Percentiles rank a stretch among this genome's conserved stretches.
These are phyloP conservation scores for Malurus elegans DNA, from an alignment of 2,113 vertebrate genomes.

Conservation along the genomic window DNA sequence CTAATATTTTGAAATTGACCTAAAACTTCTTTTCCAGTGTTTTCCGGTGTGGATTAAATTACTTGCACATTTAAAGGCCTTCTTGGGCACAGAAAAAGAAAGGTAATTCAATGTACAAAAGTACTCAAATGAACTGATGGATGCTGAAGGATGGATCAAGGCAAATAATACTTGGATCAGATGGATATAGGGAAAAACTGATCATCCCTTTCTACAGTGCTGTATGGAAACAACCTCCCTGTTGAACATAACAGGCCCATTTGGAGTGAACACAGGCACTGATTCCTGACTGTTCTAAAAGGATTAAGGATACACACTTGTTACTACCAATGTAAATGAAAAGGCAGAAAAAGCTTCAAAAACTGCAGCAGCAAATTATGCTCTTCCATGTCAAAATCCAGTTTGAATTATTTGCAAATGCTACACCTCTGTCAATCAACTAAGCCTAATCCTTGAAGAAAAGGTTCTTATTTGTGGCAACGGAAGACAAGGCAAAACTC, in stretches of 20 bases:
- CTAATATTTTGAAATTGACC: background rate
- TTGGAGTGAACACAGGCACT: background rate
- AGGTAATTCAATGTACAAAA: background rate
- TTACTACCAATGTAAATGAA: background rate
- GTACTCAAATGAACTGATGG: background rate
- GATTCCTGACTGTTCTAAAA: background rate
- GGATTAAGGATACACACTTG: background rate
- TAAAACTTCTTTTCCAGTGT: background rate
- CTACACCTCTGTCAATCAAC: background rate
- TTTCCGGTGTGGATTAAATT: background rate
- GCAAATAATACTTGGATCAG: background rate
- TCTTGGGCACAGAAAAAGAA: background rate
- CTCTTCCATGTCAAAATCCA: background rate
- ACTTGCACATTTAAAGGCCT: background rate
- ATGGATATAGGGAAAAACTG: background rate
- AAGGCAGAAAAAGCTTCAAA: background rate
- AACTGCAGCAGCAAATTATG: background rate
- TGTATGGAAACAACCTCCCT: background rate
- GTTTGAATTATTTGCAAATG: constrained; percentile 22
- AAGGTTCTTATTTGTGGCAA: background rate
- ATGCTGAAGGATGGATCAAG: background rate
- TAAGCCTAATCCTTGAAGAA: background rate
- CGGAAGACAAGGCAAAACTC: background rate
- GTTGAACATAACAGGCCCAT: background rate
- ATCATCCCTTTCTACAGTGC: background rate